These are phyloP conservation scores for Drosophila rhopaloa DNA, from an alignment of 1,140 invertebrate species.

Conservation along the genomic window DNA sequence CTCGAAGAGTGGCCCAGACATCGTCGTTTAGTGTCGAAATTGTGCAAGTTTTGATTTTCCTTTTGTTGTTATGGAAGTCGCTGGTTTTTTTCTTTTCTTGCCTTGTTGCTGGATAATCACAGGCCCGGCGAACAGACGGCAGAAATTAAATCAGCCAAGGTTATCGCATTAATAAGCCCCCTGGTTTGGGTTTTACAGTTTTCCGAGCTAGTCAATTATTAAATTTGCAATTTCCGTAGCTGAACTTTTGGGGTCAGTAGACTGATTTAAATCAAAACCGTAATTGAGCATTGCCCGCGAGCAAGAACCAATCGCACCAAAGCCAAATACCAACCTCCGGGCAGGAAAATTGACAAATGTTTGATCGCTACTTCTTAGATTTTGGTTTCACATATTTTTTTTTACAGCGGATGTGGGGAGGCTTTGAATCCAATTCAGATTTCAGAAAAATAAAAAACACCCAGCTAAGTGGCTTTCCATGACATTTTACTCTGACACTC, in stretches of 20 bases:
- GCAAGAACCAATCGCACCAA: slow-evolving; percentile 21
- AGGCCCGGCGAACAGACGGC: slow-evolving; percentile 53
- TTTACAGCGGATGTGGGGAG: slow-evolving; percentile 61
- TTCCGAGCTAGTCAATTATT: slow-evolving; percentile 78
- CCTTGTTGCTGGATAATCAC: slow-evolving; percentile 60
- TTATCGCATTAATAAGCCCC: slow-evolving; percentile 83
- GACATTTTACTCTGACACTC: slow-evolving; percentile 81
- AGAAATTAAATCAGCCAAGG: slow-evolving; percentile 83
- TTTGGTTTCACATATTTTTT: slow-evolving; percentile 2
- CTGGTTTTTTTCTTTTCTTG: slow-evolving; percentile 19
- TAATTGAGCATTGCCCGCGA: slow-evolving; percentile 75
- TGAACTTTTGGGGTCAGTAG: slow-evolving; percentile 84
- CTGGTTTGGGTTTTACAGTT: slow-evolving; percentile 56
- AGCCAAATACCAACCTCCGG: slow-evolving; percentile 45
- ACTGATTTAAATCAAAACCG: slow-evolving; percentile 84
- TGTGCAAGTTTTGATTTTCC: slow-evolving; percentile 79
- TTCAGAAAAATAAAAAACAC: not conserved
- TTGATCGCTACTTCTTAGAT: slow-evolving; percentile 29
- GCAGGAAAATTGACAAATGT: slow-evolving; percentile 72
- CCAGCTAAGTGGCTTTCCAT: slow-evolving; percentile 75
- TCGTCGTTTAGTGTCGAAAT: slow-evolving; percentile 81
- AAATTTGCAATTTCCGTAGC: slow-evolving; percentile 84
- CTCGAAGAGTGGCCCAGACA: slow-evolving; percentile 49
- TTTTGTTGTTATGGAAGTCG: slow-evolving; percentile 50
- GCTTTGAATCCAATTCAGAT: slow-evolving; percentile 34